Evolutionary conservation across 1,140 invertebrate genomes (phyloP), one percentile per base, ranked within the genome.

Genomic region (Drosophila willistoni): DNA sequence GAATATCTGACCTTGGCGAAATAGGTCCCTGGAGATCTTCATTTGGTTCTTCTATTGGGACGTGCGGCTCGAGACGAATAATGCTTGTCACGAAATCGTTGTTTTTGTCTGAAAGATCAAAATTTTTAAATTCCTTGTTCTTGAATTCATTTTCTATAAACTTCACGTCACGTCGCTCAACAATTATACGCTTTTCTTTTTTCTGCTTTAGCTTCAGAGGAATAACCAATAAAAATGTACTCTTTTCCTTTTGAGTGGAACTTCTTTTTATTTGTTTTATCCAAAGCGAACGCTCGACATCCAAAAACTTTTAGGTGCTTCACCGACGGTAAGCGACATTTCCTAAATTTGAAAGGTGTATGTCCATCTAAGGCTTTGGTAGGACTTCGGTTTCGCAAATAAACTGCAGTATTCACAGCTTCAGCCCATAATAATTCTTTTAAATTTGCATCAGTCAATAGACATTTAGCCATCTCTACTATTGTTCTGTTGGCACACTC

Each of bases 161-260:
- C 17, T 64, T 64, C 6, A 64, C 42, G 25, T 64, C 44, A 34
- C 42, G 44, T 12, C 44, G 29, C 17, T 64, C 44, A n/a, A 51
- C 12, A 33, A 64, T 2, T 1, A n/a, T 33, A 29, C 62, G 44
- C 12, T 54, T 51, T 29, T 51, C 42, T 64, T n/a, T 14, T 14
- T 64, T 64, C 54, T 51, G 62, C 62, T 34, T 64, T 54, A 22
- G 25, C 44, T 36, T 42, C 47, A 51, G 34, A 22, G 2, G 44
- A 64, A 13, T 64, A 64, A 22, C 62, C 62, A 55, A 64, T 13
- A 13, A 54, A 55, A 33, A 65, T 25, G 17, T 64, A 54, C 47
- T 55, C 34, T 13, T 51, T 33, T 19, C 62, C 62, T 7, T 65
- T 56, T 7, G 51, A 14, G 2, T 55, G 14, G 2, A 55, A 65